Conservation (phyloP, 2,888 invertebrate species). For the Lucinisca nassula region DNA sequence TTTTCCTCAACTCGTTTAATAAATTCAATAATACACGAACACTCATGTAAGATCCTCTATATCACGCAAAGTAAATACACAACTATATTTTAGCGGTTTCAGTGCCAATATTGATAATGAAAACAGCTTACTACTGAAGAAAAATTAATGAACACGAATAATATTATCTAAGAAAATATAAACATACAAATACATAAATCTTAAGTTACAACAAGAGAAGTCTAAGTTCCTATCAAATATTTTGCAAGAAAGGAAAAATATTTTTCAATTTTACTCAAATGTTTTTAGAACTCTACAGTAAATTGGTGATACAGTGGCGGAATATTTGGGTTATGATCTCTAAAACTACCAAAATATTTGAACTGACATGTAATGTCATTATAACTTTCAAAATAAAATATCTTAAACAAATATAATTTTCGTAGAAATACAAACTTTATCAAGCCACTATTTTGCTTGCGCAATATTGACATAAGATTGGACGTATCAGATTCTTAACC, state of each 20-base stretch:
- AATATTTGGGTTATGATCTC: conserved; percentile 63
- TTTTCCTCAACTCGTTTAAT: too few species aligned
- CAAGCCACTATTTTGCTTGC: neutral
- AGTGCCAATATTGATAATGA: neutral
- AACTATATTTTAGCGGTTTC: too few species aligned
- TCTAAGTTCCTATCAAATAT: neutral
- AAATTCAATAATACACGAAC: too few species aligned
- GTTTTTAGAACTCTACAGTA: neutral
- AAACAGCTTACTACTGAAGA: neutral
- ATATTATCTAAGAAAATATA: neutral
- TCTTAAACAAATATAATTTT: neutral
- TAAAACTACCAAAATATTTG: conserved; percentile 65
- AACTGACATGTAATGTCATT: conserved; percentile 25
- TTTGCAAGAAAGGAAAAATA: neutral
- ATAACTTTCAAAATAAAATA: neutral
- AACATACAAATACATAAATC: conserved; percentile 1
- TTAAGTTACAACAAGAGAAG: neutral
- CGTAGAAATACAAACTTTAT: neutral
- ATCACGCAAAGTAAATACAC: too few species aligned
- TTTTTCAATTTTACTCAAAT: neutral
- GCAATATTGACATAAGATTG: conserved; percentile 3
- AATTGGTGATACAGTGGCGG: conserved; percentile 4
- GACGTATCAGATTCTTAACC: neutral
- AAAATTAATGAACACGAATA: neutral
- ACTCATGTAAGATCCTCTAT: too few species aligned